Evolutionary conservation across 37 sponge, comb jelly and placozoan species (phyloP), one percentile per base, ranked within the genome.

Genomic region (Beroe ovata): DNA sequence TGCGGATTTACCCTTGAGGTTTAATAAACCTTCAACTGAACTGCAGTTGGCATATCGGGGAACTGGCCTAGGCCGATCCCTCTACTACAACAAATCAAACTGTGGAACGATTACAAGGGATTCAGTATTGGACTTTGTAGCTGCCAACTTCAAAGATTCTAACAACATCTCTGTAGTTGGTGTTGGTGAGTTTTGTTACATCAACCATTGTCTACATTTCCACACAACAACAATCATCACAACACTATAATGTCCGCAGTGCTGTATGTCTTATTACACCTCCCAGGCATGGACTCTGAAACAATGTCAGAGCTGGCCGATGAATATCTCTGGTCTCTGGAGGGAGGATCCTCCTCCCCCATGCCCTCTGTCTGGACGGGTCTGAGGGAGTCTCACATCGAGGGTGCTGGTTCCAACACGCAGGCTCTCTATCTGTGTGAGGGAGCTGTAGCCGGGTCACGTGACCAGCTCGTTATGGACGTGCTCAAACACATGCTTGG

Each of bases 131-230:
- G 84, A 77, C 84, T 77, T 77, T 40, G 84, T 35, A 3, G 54
- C 54, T 11, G 84, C 26, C 1, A 77, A 77, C 84, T 77, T 77
- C 84, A 77, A 42, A 26, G 84, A 77, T 40, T 77, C 84, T 14
- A 77, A 77, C 54, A 77, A 77, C 84, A 77, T 77, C 21, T 30
- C 84, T 6, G 84, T 77, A 2, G 84, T 77, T 14, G 84, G 84
- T 40, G 84, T 77, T 26, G 84, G 84, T 77, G 41, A 26, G 84
- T 69, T 6, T 47, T 47, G 54, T 47, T 47, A 20, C 8, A 62
- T 16, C 63, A 20, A 20, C 63, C 23, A 25, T 4, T 62, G 22
- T 28, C 63, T 58, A 18, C 59, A 58, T 58, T 18, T 58, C 59
- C 18, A n/a, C n/a, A n/a, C n/a, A n/a, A n/a, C n/a, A n/a, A n/a